Evolutionary conservation across 23 tunicate genomes (phyloP), one percentile per base, ranked within the genome.

Genomic region (Trididemnum nubilum): DNA sequence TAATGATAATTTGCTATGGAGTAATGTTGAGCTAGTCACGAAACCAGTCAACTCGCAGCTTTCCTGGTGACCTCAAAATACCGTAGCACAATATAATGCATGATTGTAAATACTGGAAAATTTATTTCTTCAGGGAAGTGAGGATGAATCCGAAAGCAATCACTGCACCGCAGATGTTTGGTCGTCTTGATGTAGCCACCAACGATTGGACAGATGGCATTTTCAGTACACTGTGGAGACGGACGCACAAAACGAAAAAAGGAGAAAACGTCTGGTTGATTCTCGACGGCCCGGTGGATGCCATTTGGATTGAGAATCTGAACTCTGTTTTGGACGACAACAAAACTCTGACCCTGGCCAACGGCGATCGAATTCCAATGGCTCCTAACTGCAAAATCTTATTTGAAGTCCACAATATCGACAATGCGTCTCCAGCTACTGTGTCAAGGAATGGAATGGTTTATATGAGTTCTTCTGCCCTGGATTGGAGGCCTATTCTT

Each of bases 201-300:
- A 95, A 95, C 82, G 99, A 95, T 79, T 95, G 99, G 99, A 95
- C 99, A 23, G 99, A 95, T 71, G 99, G 99, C 34, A 95, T 95
- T 21, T 95, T 95, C 81, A 85, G 92, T 71, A 95, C 99, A 0
- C 60, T 95, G 76, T 95, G 99, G 99, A 75, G 99, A 28, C 54
- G 99, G 54, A 76, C 99, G 0, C 99, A 95, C 65, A 90, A 86
- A 40, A 95, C 99, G 24, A 95, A 95, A 77, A 90, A 85, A 77
- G 95, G 93, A 74, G 99, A 95, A 51, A 88, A 89, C 51, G 85
- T 95, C 33, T 95, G 99, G 99, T 71, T 95, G 65, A 64, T 95
- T 23, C 64, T 95, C 40, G 99, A 95, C 58, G 99, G 99, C 0
- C 99, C 99, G 12, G 99, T 95, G 15, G 99, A 95, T 65, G 99